Base-by-base conservation (phyloP, 2,797 vertebrate species). In the Fringilla coelebs region DNA sequence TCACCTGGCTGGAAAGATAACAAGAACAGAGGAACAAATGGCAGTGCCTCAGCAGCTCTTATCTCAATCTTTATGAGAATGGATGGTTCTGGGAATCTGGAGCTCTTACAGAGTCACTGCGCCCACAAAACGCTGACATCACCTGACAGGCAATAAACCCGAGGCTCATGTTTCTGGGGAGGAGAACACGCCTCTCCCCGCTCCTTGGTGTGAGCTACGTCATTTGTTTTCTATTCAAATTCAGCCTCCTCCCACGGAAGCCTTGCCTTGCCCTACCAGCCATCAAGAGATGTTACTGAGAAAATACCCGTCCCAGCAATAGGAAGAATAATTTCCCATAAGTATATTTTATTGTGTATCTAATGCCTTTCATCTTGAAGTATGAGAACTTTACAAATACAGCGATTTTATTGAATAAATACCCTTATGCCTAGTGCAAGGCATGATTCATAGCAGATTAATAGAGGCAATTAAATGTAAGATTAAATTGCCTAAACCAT, bases 181-280 rank as follows among this genome's bases (percentile, higher is more conserved):
- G 73, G 38, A 93, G 58, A 93, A 38, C 60, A 90, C 41, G 66
- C 93, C 85, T 93, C 95, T 95, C 94, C 72, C 73, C 5, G 31
- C 90, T 93, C 82, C 79, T 89, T 11, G 51, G 36, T 89, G 75
- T 1, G 7, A 67, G 70, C 54, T 38, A 94, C 88, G 77, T 96
- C 85, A 95, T 89, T 95, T 93, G 85, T 97, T 96, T 96, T 96
- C 92, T 93, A 95, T 96, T 96, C 93, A 93, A 85, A 93, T 89
- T 61, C 45, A 21, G 55, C 92, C 81, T 90, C 93, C 95, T 86
- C 93, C 93, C 93, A 91, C 90, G 10, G 91, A 75, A 95, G 73
- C 90, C 81, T 62, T 66, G 63, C 80, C 85, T 81, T 85, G 68
- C 88, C 72, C 58, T 58, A 0, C 31, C 65, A 60, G 54, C 81